Base-by-base conservation (phyloP, 2,113 vertebrate species). In the Apus apus region DNA sequence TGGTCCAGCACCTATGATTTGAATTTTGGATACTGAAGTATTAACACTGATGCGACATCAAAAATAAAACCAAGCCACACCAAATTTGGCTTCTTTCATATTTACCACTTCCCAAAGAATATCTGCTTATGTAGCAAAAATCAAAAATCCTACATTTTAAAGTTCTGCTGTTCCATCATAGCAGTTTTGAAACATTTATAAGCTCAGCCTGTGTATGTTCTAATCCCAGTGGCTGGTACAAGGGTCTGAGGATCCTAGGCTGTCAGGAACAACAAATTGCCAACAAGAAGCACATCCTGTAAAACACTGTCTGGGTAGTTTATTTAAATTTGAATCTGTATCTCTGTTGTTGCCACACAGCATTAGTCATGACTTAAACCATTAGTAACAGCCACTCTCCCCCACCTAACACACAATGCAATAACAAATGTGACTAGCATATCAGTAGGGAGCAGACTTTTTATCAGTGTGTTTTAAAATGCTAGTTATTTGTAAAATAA, bases 231-330 rank as follows among this genome's bases (percentile, higher is more conserved):
- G 89, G 94, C 87, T 65, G 93, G 60, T 2, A 3, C 25, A 88
- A 84, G 11, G 40, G 95, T 91, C 94, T 18, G 61, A 88, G 87
- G 91, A 96, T 84, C 86, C 76, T 32, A 26, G 62, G 57, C 66
- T 97, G 97, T 96, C 97, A 96, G 85, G 85, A 94, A 93, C 93
- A 96, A 97, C 95, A 97, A 97, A 97, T 96, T 97, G 80, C 94
- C 94, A 82, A 94, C 74, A 94, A 97, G 95, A 84, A 97, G 82
- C 93, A 89, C 83, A 94, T 94, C 95, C 96, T 96, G 90, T 94
- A 94, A 94, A 97, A 94, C 82, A 81, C 14, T 95, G 87, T 78
- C 81, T 91, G 85, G 87, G 90, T 74, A 81, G 87, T 91, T 97
- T 95, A 90, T 89, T 94, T 91, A 93, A 97, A 95, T 83, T 76